These are phyloP conservation scores for Dendrophyllia cribrosa DNA, from an alignment of 64 coral and sea anemone genomes.

Conservation along the genomic window DNA sequence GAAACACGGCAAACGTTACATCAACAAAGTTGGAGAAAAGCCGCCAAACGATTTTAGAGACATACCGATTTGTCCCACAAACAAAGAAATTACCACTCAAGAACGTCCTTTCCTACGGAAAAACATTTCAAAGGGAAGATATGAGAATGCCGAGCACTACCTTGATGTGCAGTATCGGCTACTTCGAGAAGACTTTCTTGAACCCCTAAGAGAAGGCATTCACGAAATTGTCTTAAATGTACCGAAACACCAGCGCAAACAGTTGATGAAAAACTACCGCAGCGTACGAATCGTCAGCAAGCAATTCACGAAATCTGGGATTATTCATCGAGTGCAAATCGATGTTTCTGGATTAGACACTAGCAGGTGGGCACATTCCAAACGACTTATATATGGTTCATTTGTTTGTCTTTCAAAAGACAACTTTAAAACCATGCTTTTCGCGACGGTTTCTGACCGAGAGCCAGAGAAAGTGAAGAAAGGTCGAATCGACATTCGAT, in stretches of 20 bases:
- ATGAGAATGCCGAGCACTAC: conserved; percentile 58
- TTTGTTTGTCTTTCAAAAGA: conserved; percentile 80
- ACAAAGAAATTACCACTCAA: conserved; percentile 50
- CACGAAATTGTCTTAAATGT: conserved; percentile 39
- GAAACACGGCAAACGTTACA: conserved; percentile 11
- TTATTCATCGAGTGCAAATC: conserved; percentile 57
- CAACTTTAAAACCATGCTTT: conserved; percentile 72
- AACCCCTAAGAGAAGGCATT: conserved; percentile 76
- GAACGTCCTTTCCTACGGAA: conserved; percentile 65
- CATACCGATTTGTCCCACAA: conserved; percentile 71
- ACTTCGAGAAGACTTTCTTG: conserved; percentile 75
- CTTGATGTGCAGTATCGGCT: conserved; percentile 83
- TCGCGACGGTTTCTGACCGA: conserved; percentile 70
- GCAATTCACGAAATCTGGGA: conserved; percentile 55
- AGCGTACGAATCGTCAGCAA: conserved; percentile 45
- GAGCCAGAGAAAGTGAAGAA: conserved; percentile 16
- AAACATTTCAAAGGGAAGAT: conserved; percentile 70
- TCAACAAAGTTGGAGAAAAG: neutral
- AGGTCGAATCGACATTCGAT: conserved; percentile 8
- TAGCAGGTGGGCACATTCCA: conserved; percentile 48
- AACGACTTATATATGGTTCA: conserved; percentile 62
- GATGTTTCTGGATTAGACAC: conserved; percentile 50
- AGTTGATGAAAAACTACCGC: conserved; percentile 67
- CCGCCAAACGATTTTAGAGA: conserved; percentile 76
- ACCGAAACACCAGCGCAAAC: conserved; percentile 43